Conservation (phyloP, 23 tunicate species). For the Styela plicata region DNA sequence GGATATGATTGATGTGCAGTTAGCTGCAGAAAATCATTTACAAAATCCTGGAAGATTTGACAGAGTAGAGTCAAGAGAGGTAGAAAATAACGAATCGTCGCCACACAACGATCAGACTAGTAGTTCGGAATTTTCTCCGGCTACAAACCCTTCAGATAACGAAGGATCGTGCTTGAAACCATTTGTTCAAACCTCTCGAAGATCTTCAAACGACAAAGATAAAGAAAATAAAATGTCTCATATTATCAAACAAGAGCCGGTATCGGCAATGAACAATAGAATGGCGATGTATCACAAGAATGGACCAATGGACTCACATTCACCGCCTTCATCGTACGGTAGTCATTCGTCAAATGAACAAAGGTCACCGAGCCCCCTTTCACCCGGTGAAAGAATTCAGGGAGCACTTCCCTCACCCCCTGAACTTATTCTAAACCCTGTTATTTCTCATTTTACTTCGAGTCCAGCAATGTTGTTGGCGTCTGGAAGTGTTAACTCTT, state of each 20-base stretch:
- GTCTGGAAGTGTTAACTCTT: neutral
- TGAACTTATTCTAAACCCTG: neutral
- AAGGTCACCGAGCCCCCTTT: slow-evolving; percentile 17
- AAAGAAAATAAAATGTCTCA: slow-evolving; percentile 21
- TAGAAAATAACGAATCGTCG: neutral
- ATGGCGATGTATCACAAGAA: neutral
- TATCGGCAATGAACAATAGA: slow-evolving; percentile 1
- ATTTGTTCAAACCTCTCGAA: neutral
- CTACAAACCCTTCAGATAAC: slow-evolving; percentile 12
- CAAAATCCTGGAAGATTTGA: neutral
- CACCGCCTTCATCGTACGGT: slow-evolving; percentile 25
- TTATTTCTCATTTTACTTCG: neutral
- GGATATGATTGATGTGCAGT: slow-evolving; percentile 17
- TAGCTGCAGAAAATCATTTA: neutral
- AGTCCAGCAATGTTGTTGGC: slow-evolving; percentile 1
- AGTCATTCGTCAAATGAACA: slow-evolving; percentile 1
- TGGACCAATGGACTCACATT: neutral
- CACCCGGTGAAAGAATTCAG: neutral
- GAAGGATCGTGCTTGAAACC: neutral
- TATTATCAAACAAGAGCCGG: slow-evolving; percentile 28
- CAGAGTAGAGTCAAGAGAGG: neutral
- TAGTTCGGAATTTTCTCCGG: slow-evolving; percentile 11
- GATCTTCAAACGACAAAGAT: neutral
- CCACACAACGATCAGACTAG: neutral
- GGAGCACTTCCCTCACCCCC: neutral